These are phyloP conservation scores for Onthophagus sagittarius DNA, from an alignment of 2,888 invertebrate species.

Conservation along the genomic window DNA sequence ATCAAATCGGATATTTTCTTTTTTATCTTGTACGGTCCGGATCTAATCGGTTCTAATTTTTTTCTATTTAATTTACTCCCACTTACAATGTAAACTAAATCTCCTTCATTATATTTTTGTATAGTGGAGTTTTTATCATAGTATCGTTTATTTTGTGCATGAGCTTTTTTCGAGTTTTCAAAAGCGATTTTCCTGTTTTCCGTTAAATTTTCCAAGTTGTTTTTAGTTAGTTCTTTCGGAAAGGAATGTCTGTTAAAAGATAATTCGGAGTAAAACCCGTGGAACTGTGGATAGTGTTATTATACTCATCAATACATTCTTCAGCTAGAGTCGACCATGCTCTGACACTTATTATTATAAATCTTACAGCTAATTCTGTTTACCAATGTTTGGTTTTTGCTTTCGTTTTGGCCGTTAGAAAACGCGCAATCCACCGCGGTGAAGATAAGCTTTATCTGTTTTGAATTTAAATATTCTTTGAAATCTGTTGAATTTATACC, in stretches of 20 bases:
- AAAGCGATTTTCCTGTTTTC: constrained; percentile 8
- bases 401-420: constrained; percentile 13
- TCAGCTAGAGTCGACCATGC: background rate
- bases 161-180: constrained; percentile 1
- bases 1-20: too few species aligned
- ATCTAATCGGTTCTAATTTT: background rate
- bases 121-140: constrained; percentile 11
- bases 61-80: constrained; percentile 15
- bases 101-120: constrained; percentile 9
- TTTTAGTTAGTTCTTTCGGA: constrained; percentile 22
- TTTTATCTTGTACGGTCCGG: too few species aligned
- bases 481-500: constrained; percentile 16
- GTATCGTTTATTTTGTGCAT: constrained; percentile 10
- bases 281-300: constrained; percentile 32
- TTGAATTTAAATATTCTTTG: constrained; percentile 2
- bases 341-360: background rate
- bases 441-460: constrained; percentile 1
- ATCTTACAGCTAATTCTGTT: constrained; percentile 1
- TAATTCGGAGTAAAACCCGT: constrained; percentile 29
- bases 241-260: constrained; percentile 25
- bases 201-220: background rate
- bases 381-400: background rate
- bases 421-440: constrained; percentile 7
- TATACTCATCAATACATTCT: constrained; percentile 32
- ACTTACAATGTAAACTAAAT: constrained; percentile 17